Percentiles rank a stretch among this genome's conserved stretches.
phyloP scores from a whole-genome alignment of 2,113 vertebrate species.

The Microcebus jonahi region DNA sequence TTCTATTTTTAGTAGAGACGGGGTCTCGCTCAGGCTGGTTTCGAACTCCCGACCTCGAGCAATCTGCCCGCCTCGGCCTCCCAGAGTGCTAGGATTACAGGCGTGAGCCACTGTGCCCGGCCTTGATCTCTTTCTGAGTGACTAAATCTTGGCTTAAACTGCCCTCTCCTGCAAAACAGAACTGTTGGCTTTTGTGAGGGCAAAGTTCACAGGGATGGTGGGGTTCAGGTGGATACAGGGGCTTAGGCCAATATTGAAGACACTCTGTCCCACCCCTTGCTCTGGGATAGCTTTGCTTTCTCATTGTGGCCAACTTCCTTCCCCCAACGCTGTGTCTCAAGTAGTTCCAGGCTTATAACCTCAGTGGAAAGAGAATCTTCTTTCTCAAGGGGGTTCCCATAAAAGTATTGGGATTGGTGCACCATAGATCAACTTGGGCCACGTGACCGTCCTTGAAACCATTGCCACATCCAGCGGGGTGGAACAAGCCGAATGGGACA shows the following conservation, averaged over 20 bases:
- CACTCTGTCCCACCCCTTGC: background rate
- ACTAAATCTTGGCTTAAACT: background rate
- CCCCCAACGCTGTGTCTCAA: background rate
- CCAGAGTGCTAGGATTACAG: too few species aligned
- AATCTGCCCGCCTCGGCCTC: too few species aligned
- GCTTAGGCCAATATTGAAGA: background rate
- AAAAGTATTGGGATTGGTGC: background rate
- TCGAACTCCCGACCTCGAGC: too few species aligned
- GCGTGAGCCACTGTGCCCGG: too few species aligned
- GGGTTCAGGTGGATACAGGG: background rate
- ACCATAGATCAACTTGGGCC: background rate
- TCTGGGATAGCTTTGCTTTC: background rate
- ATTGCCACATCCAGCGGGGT: background rate
- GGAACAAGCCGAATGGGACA: background rate
- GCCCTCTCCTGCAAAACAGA: background rate
- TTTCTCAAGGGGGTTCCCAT: background rate
- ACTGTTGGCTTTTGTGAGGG: background rate
- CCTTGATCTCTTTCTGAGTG: background rate
- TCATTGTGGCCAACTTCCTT: background rate
- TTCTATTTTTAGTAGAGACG: too few species aligned
- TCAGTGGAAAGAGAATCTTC: background rate
- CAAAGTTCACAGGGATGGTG: background rate
- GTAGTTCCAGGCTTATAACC: background rate
- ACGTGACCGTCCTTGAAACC: background rate
- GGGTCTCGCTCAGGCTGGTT: too few species aligned